Evolutionary conservation across 2,113 vertebrate genomes (phyloP).

Genomic region (Gobius niger): DNA sequence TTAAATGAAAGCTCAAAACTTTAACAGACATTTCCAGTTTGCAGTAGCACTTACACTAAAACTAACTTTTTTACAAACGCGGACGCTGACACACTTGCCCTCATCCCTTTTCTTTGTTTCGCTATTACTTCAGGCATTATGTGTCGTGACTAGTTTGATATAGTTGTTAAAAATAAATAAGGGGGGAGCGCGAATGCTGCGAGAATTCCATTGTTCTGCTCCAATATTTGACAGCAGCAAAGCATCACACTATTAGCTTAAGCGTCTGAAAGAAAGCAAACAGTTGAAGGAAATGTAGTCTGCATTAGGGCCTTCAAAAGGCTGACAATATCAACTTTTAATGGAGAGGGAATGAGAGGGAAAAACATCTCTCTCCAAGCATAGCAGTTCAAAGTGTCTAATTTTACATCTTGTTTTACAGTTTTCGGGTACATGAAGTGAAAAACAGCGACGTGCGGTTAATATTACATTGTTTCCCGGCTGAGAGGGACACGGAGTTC

Average conservation of each 20-base stretch:
- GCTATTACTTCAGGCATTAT: too few species aligned
- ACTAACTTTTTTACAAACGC: too few species aligned
- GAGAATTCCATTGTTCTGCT: too few species aligned
- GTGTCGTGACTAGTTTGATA: too few species aligned
- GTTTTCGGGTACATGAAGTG: conserved; percentile 21
- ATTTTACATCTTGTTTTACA: conserved; percentile 59
- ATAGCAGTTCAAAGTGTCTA: conserved; percentile 53
- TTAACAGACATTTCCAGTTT: background rate
- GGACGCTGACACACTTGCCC: too few species aligned
- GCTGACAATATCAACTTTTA: conserved; percentile 34
- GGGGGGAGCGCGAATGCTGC: too few species aligned
- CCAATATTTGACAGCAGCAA: background rate
- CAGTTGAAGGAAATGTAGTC: conserved; percentile 20
- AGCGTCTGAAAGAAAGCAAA: conserved; percentile 16
- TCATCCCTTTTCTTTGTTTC: too few species aligned
- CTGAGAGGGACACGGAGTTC: conserved; percentile 60
- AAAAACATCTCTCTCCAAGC: conserved; percentile 19
- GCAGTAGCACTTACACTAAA: too few species aligned
- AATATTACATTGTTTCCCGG: conserved; percentile 58
- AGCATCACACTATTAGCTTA: conserved; percentile 21
- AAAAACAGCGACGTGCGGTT: conserved; percentile 32
- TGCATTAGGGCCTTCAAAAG: conserved; percentile 14
- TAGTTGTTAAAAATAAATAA: too few species aligned
- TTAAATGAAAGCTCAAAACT: background rate
- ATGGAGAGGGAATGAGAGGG: conserved; percentile 9